A percentile compares a stretch with the other conserved stretches of the same genome.
These are phyloP conservation scores for Dicroscelio sp. DNA, from an alignment of 2,888 invertebrate genomes.

Conservation along the genomic window DNA sequence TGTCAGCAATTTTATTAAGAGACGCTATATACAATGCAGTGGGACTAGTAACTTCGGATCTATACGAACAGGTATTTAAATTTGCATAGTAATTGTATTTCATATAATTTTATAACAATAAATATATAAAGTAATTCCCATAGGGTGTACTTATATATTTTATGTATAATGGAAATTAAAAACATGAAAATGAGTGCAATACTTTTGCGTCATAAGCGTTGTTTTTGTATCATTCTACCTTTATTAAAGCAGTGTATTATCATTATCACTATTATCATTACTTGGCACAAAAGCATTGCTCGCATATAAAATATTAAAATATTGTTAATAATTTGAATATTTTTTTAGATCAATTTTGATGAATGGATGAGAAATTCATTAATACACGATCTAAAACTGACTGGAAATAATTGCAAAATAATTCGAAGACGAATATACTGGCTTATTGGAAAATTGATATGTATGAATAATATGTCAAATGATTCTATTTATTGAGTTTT, in stretches of 20 bases:
- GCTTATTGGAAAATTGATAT: slow-evolving; percentile 95
- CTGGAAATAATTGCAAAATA: slow-evolving; percentile 96
- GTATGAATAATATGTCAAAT: too few relatives aligned
- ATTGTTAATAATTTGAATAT: too few relatives aligned
- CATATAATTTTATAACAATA: slow-evolving; percentile 11
- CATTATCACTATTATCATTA: too few relatives aligned
- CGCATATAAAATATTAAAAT: too few relatives aligned
- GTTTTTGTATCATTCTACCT: too few relatives aligned
- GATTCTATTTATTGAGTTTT: too few relatives aligned
- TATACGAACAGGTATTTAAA: slow-evolving; percentile 95
- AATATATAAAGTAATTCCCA: too few relatives aligned
- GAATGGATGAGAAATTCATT: slow-evolving; percentile 97
- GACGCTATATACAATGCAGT: slow-evolving; percentile 99
- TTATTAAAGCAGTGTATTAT: background rate
- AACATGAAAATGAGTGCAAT: background rate
- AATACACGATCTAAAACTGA: slow-evolving; percentile 96
- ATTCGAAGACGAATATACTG: slow-evolving; percentile 96
- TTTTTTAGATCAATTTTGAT: slow-evolving; percentile 96
- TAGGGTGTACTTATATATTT: background rate
- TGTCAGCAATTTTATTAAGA: slow-evolving; percentile 96
- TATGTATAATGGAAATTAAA: background rate
- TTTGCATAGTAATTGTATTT: too few relatives aligned
- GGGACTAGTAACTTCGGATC: slow-evolving; percentile 96
- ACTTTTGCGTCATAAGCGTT: background rate
- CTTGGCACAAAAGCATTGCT: too few relatives aligned